These are phyloP conservation scores for Spea bombifrons DNA, from an alignment of 2,113 vertebrate genomes.

Conservation along the genomic window DNA sequence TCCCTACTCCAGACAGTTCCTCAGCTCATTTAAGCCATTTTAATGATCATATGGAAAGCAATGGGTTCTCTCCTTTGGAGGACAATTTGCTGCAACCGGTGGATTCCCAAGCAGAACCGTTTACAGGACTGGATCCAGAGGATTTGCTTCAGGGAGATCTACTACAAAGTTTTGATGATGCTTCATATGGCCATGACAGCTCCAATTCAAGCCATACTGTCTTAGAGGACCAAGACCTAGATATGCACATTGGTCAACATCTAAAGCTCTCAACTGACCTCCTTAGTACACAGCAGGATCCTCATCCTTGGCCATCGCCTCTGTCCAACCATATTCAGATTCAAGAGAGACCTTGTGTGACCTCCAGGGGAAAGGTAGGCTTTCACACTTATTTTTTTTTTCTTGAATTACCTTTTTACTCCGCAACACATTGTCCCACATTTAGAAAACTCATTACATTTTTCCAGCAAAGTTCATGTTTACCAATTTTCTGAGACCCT, in stretches of 20 bases:
- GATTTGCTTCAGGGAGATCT: conserved; percentile 87
- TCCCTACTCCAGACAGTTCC: conserved; percentile 68
- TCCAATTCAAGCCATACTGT: conserved; percentile 60
- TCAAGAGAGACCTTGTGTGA: conserved; percentile 55
- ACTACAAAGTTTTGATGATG: conserved; percentile 84
- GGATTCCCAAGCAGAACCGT: conserved; percentile 74
- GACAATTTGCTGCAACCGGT: conserved; percentile 81
- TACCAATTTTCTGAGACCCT: too few relatives aligned
- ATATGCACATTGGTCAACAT: conserved; percentile 61
- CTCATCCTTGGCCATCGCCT: conserved; percentile 66
- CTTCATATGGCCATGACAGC: conserved; percentile 78
- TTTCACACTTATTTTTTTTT: background rate
- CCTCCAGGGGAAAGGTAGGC: conserved; percentile 67
- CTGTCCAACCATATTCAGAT: conserved; percentile 61
- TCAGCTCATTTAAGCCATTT: conserved; percentile 75
- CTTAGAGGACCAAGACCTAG: conserved; percentile 69
- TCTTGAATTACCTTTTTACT: too few relatives aligned
- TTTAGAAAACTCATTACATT: too few relatives aligned
- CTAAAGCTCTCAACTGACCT: conserved; percentile 58
- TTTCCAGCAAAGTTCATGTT: too few relatives aligned
- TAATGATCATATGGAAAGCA: conserved; percentile 72
- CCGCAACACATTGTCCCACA: too few relatives aligned
- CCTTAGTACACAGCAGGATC: conserved; percentile 48
- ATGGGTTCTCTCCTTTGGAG: conserved; percentile 82
- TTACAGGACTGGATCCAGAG: conserved; percentile 82